These are phyloP conservation scores for Platyrinchus mystaceus DNA, from an alignment of 2,797 vertebrate genomes.

Conservation along the genomic window DNA sequence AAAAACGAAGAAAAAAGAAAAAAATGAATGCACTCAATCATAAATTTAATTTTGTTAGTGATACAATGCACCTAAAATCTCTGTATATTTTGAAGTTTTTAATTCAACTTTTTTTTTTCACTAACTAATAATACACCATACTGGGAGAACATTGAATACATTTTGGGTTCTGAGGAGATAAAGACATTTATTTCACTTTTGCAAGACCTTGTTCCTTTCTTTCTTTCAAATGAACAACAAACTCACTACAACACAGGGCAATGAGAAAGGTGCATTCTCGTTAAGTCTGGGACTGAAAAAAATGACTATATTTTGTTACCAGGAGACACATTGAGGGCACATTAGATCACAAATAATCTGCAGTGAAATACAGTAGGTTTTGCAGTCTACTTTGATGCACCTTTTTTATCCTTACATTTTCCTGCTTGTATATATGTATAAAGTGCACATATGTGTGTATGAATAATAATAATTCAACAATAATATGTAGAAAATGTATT, in stretches of 20 bases:
- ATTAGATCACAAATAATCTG: background rate
- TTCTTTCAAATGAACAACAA: background rate
- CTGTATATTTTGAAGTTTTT: background rate
- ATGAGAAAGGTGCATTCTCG: background rate
- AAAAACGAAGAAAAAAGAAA: background rate
- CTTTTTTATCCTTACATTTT: fast-evolving
- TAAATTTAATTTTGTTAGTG: background rate
- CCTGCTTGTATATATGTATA: too few relatives aligned
- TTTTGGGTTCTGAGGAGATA: fast-evolving
- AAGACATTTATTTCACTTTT: background rate
- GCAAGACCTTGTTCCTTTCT: background rate
- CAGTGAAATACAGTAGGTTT: background rate
- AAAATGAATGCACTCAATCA: background rate
- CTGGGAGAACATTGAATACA: background rate
- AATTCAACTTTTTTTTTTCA: background rate
- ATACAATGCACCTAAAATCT: background rate
- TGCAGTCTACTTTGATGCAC: background rate
- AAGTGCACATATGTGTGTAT: background rate
- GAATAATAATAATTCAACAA: background rate
- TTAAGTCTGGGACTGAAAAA: background rate
- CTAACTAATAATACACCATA: background rate
- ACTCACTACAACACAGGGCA: fast-evolving
- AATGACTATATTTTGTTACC: background rate
- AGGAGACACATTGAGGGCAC: background rate
- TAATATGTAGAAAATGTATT: background rate